Base-by-base conservation (phyloP, 2,113 vertebrate species). In the Anguilla japonica region DNA sequence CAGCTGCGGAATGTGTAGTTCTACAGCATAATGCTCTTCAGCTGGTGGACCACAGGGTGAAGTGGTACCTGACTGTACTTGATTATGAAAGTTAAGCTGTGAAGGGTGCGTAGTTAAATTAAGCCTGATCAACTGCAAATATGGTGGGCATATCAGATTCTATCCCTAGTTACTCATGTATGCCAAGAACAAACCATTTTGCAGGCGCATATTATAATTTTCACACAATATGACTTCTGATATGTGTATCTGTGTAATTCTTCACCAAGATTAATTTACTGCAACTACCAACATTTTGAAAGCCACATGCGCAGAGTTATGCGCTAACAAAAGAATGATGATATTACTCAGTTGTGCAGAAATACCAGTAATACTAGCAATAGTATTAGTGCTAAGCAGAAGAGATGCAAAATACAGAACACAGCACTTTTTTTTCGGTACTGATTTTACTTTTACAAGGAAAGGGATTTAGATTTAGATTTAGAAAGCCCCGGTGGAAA, bases 351-450 rank as follows among this genome's bases (percentile, higher is more conserved):
- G 60, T 67, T 22, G 18, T 67, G 2, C 60, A 75, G 18, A 22
- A 29, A 13, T 34, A 75, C 26, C 60, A 67, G 18, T 75, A n/a
- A 13, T 75, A 26, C 71, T 75, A 75, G 9, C 34, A 34, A n/a
- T 34, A 34, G 29, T 13, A 75, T 34, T 8, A 67, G 60, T 26
- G 60, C 26, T 75, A 29, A 75, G 71, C 63, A 71, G 63, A 22
- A 75, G 11, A 11, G 11, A 15, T n/a, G 71, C 2, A 75, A 75
- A 29, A 75, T 75, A 34, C 71, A 29, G n/a, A 1, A 34, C 71
- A 75, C 71, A 22, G 60, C 2, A 7, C 78, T 83, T 83, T 82
- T 82, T 85, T 86, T 87, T 71, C 84, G 78, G 63, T 67, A 81
- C 39, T 43, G 40, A 88, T 29, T 75, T 75, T 22, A 34, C 71